Percentiles rank a stretch among this genome's conserved stretches.
Evolutionary conservation across 2,888 invertebrate genomes (phyloP).

Genomic region (Spialia ferax): DNA sequence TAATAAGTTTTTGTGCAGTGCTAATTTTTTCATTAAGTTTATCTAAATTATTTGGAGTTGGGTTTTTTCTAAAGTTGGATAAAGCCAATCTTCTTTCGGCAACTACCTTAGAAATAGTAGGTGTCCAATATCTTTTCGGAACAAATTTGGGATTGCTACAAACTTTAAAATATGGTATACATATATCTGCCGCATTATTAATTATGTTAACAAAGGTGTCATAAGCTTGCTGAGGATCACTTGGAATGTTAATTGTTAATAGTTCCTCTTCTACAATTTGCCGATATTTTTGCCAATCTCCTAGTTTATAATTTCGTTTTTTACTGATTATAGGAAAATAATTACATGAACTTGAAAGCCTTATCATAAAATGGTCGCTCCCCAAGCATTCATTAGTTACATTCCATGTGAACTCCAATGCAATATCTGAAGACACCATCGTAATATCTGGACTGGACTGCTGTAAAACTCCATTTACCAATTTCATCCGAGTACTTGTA

Average conservation of each 20-base stretch:
- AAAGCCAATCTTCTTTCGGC: slow-evolving; percentile 44
- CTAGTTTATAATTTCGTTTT: slow-evolving; percentile 17
- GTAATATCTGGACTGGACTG: slow-evolving; percentile 44
- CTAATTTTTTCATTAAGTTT: slow-evolving; percentile 34
- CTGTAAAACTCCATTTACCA: slow-evolving; percentile 41
- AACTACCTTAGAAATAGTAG: too few relatives aligned
- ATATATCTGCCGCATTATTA: neutral
- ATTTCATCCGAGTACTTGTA: slow-evolving; percentile 32
- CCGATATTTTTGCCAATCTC: slow-evolving; percentile 14
- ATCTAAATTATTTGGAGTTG: slow-evolving; percentile 42
- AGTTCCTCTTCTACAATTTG: neutral
- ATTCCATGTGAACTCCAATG: slow-evolving; percentile 36
- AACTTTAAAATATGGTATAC: slow-evolving; percentile 23
- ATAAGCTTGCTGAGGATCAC: slow-evolving; percentile 1
- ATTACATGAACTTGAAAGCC: neutral
- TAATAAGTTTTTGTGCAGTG: slow-evolving; percentile 31
- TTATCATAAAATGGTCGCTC: slow-evolving; percentile 40
- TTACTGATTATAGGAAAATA: neutral
- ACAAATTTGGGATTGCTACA: slow-evolving; percentile 41
- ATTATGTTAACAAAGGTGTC: neutral
- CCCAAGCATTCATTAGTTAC: slow-evolving; percentile 43
- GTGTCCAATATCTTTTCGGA: too few relatives aligned
- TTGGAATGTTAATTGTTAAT: neutral
- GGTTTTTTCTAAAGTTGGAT: slow-evolving; percentile 44
- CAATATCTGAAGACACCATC: slow-evolving; percentile 34